Base-by-base conservation (phyloP, 2,888 invertebrate species). In the Eugnorisma glareosa region DNA sequence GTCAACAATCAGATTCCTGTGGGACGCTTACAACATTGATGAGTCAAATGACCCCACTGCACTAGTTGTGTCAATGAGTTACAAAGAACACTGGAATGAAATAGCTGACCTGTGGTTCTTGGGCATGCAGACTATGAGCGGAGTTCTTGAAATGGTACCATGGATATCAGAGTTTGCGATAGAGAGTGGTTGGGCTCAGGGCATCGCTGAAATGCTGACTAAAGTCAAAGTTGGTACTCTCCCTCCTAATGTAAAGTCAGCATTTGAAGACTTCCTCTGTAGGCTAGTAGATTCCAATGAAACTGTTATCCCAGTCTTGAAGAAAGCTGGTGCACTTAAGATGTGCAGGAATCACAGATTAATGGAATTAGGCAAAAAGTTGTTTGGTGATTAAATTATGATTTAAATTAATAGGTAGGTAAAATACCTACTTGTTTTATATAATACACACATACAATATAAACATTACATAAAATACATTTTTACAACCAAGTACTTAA, bases 161-260 rank as follows among this genome's bases (percentile, higher is more conserved):
- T 99, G 99, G 99, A 98, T 99, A 82, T 98, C 98, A 0, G 98
- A 99, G 90, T 99, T 99, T 94, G 98, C 98, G 8, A 98, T 99
- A 80, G 99, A 99, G 90, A 99, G 99, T 92, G 99, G 99, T n/a
- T 99, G 99, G 99, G 98, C 98, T 7, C 98, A 98, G 92, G 99
- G 99, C 21, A 99, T 99, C 75, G 97, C 98, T 72, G 98, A 98
- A 90, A 98, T 98, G 88, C 96, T 99, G 85, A 97, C 97, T 83
- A 98, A 98, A 95, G 98, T 99, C 1, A 98, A 98, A 94, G 97
- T 98, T 87, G 98, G 98, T 73, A 98, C 98, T 4, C 95, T 99
- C 69, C 98, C 98, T 54, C 97, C 98, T 0, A 99, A 98, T 93
- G 98, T 99, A 0, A 98, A 99, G 91, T 98, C 98, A 43, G 99